Conservation (phyloP, 1,140 invertebrate genomes). For the Drosophila novamexicana region DNA sequence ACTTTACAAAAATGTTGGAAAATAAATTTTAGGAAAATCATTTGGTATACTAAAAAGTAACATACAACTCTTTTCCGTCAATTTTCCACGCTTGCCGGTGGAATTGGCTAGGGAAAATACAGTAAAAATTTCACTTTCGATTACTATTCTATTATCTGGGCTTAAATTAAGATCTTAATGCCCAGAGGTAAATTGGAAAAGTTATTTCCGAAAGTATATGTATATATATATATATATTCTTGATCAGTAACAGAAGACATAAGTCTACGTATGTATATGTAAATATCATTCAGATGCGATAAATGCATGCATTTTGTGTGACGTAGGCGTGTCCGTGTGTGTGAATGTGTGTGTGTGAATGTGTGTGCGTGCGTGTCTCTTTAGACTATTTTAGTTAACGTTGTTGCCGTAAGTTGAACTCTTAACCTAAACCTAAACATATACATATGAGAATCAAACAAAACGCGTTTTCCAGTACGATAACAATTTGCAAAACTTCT, state of each 20-base stretch:
- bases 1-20: too few relatives aligned
- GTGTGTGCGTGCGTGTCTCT: constrained; percentile 4
- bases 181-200: too few relatives aligned
- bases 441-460: constrained; percentile 44
- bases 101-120: too few relatives aligned
- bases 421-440: constrained; percentile 12
- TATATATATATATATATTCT: neutral
- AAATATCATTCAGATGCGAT: constrained; percentile 5
- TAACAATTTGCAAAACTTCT: constrained; percentile 18
- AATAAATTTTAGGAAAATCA: too few relatives aligned
- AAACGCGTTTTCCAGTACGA: constrained; percentile 43
- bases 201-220: too few relatives aligned
- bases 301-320: neutral
- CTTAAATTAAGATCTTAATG: too few relatives aligned
- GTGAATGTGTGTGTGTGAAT: constrained; percentile 4
- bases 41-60: too few relatives aligned
- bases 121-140: too few relatives aligned
- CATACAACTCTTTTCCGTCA: too few relatives aligned
- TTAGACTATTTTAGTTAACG: constrained; percentile 31
- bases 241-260: constrained; percentile 20
- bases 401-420: constrained; percentile 42
- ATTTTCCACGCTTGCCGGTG: too few relatives aligned
- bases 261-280: constrained; percentile 13
- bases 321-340: neutral
- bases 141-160: too few relatives aligned